Evolutionary conservation across 2,113 vertebrate species (phyloP), one percentile per base, ranked within the genome.

Genomic region (Kryptolebias marmoratus): DNA sequence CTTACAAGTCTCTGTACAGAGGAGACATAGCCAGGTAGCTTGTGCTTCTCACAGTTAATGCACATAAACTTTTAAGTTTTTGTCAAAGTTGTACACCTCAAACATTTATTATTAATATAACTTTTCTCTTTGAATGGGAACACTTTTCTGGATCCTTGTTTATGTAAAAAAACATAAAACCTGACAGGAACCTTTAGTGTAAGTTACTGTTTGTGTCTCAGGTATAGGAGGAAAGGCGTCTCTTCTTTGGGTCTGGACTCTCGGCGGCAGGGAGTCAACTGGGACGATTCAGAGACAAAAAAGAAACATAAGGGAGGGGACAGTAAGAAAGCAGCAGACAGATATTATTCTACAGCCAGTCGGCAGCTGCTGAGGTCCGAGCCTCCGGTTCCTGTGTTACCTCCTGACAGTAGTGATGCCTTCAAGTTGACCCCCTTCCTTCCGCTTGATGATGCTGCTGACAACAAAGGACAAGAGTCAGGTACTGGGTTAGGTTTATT

Each of bases 1-100:
- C 96, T 30, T 99, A 99, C 68, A 98, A 96, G 80, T 98, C 96
- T 7, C 89, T 98, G 11, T 99, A 99, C 89, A 95, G 95, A 45
- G 96, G 93, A 71, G 94, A 98, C 28, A 93, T 99, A 60, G 93
- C 96, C 48, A 95, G 96, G 98, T 99, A 96, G 2, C 30, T 7
- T 47, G 22, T 11, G 15, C 13, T 22, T 31, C 18, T 58, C 45
- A 28, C 31, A 15, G 5, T n/a, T 22, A 18, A 42, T 14, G 30
- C 15, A 47, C 11, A 45, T 8, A 32, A 30, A 61, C 58, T 13
- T 44, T 44, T 0, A 11, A 28, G 13, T 18, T 39, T 52, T 5
- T 14, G 16, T 11, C 31, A 47, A 10, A 48, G 8, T 10, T 60
- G 10, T 56, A 22, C 53, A 2, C 13, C 11, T 18, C 36, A 13